Evolutionary conservation across 2,888 invertebrate species (phyloP), one percentile per base, ranked within the genome.

Genomic region (Temnothorax ravouxi): DNA sequence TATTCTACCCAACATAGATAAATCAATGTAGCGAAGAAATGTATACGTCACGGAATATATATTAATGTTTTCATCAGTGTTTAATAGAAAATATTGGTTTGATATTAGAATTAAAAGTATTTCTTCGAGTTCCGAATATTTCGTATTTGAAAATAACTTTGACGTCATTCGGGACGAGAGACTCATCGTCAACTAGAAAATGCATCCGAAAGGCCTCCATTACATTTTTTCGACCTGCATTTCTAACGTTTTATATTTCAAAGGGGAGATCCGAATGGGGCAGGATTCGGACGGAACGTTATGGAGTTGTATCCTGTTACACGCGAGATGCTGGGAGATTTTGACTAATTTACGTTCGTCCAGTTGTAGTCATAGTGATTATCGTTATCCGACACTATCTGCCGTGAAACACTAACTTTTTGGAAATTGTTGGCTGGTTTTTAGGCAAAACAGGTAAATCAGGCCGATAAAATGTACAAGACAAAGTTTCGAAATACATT

Each of bases 281-380:
- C 11, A 62, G 50, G 44, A 21, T 34, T 77, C 41, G 34, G 54
- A 50, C 56, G 67, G 52, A 67, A 79, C 50, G 50, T 62, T 56
- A 50, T 82, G 25, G 61, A 80, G 75, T 52, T 61, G 64, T 81
- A 72, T 74, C 74, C 71, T 64, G 13, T 84, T 81, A 69, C 59
- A 71, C 18, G 56, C 1, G 54, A 52, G 50, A 64, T 61, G 79
- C 44, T 29, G 59, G 11, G 47, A 69, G 44, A 67, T 15, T 69
- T 47, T 13, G 15, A 59, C 59, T 47, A 59, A 56, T 79, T 71
- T 71, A 79, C 34, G 47, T 21, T 67, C n/a, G 41, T 47, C 29
- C 67, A 34, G 38, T 6, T 18, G 41, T 54, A 52, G 64, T 52
- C 41, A n/a, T 25, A 38, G 25, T 38, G 38, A 47, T 62, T 54